Percentiles rank a stretch among this genome's conserved stretches.
Conservation (phyloP, 2,113 vertebrate genomes). For the Willisornis vidua region DNA sequence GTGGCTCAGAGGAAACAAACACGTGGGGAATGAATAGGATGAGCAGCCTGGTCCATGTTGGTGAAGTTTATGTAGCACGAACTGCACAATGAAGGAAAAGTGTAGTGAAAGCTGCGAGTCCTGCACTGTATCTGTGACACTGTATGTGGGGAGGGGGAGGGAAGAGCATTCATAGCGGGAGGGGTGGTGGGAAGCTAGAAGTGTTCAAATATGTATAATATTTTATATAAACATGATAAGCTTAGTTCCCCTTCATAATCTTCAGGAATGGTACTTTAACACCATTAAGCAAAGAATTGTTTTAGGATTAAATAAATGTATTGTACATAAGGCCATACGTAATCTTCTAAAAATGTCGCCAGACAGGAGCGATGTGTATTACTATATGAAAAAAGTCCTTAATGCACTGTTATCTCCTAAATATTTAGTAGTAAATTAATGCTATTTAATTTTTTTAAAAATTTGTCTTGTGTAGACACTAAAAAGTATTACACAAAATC, state of each 20-base stretch:
- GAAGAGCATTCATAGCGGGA: conserved; percentile 9
- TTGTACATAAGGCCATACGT: conserved; percentile 86
- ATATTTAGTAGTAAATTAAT: conserved; percentile 92
- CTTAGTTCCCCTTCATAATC: conserved; percentile 75
- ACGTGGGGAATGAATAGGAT: neutral
- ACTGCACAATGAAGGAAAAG: conserved; percentile 71
- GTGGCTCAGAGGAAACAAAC: neutral
- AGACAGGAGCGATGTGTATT: conserved; percentile 77
- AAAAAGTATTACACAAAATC: conserved; percentile 85
- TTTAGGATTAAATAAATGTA: conserved; percentile 78
- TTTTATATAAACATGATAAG: conserved; percentile 76
- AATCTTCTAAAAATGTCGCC: conserved; percentile 78
- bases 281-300: conserved; percentile 71
- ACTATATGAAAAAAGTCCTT: conserved; percentile 81
- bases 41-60: conserved; percentile 1
- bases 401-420: conserved; percentile 91
- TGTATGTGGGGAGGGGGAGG: conserved; percentile 49
- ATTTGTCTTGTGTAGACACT: conserved; percentile 90
- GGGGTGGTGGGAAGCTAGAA: conserved; percentile 52
- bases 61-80: conserved; percentile 59
- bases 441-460: conserved; percentile 91
- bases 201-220: conserved; percentile 68
- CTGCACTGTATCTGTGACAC: conserved; percentile 63
- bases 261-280: conserved; percentile 75
- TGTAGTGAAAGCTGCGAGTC: conserved; percentile 50